phyloP scores from a whole-genome alignment of 1,140 invertebrate genomes.

The Camponotus vicinus region DNA sequence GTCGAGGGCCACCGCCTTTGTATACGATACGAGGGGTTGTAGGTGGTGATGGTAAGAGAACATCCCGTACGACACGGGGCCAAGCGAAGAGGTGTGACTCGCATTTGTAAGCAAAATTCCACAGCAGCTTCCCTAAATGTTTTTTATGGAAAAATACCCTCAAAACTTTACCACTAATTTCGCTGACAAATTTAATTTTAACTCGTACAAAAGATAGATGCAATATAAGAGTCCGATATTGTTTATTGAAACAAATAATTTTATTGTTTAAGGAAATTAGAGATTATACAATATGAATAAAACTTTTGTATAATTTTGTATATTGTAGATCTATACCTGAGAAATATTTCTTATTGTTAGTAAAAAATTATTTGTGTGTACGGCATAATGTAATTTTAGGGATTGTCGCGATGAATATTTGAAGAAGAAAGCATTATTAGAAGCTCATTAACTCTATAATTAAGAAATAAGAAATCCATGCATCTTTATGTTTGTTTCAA shows the following conservation, averaged over 20 bases:
- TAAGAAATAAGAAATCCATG: constrained; percentile 1
- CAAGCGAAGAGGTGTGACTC: constrained; percentile 64
- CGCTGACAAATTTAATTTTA: not conserved
- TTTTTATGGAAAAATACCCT: constrained; percentile 2
- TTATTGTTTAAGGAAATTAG: not conserved
- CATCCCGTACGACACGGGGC: constrained; percentile 47
- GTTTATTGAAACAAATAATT: not conserved
- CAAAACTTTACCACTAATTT: not conserved
- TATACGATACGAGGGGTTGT: constrained; percentile 56
- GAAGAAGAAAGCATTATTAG: constrained; percentile 10
- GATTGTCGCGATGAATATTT: not conserved
- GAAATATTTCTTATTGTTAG: no score
- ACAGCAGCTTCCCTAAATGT: not conserved
- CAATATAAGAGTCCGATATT: not conserved
- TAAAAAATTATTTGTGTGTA: not conserved
- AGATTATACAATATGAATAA: not conserved
- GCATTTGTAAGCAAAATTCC: constrained; percentile 59
- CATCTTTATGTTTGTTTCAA: constrained; percentile 2
- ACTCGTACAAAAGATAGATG: not conserved
- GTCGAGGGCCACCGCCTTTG: constrained; percentile 72
- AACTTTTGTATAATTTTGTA: not conserved
- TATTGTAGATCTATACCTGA: no score
- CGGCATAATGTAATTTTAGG: not conserved
- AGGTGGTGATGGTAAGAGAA: constrained; percentile 53
- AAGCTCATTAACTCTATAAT: not conserved